Base-by-base conservation (phyloP, 2,113 vertebrate genomes). In the Typhlomys cinereus region DNA sequence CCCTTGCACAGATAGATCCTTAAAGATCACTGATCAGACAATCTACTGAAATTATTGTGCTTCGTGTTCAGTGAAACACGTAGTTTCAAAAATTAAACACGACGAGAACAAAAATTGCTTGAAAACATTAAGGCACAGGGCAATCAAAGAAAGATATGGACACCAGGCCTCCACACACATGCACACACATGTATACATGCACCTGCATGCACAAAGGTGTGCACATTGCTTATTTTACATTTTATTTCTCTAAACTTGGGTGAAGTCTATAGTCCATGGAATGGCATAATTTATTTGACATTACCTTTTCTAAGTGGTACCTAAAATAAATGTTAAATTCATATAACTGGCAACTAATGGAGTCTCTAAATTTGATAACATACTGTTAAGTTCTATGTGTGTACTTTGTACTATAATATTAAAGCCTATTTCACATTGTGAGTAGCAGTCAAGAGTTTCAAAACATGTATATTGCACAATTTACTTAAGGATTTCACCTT, bases 311-410 rank as follows among this genome's bases (percentile, higher is more conserved):
- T 87, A 44, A 90, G 7, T 67, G 21, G n/a, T 59, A 94, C 17
- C 46, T 78, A 86, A 94, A 91, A 89, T 57, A 83, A 83, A 17
- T 23, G 52, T 86, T 54, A 73, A 85, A 74, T 27, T 70, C 29
- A n/a, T n/a, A n/a, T n/a, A n/a, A n/a, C 85, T 29, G n/a, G 76
- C 31, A 90, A 85, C 27, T 31, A 23, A 82, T n/a, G 62, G 44
- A 62, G 4, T 82, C 21, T 57, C 64, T 88, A 90, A 81, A 82
- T 69, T 82, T 57, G 34, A 79, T 74, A 57, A 57, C 39, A 90
- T 52, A 88, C 0, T 50, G 1, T 48, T 36, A 57, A 14, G 5
- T 8, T 79, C 7, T 59, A 59, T 74, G 27, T 36, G 39, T 76
- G 61, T 83, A 31, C 36, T 91, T 59, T 86, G 48, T 31, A 82